phyloP scores from a whole-genome alignment of 2,888 invertebrate species.

The Meliscaeva auricollis region DNA sequence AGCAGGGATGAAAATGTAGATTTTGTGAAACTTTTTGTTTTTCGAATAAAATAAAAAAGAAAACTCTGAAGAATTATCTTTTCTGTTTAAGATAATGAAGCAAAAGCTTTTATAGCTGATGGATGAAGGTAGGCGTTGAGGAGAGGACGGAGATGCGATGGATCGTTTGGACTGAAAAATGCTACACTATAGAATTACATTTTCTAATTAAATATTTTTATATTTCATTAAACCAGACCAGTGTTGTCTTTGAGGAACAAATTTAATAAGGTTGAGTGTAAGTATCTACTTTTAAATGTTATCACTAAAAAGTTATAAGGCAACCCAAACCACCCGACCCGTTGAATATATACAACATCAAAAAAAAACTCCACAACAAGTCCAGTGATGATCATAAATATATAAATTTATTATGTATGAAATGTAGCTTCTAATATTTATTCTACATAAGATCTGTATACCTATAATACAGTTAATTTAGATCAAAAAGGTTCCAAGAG shows the following conservation, averaged over 20 bases:
- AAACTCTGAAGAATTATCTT: slow-evolving; percentile 15
- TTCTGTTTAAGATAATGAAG: slow-evolving; percentile 19
- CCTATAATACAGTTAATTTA: too few species aligned
- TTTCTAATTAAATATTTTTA: slow-evolving; percentile 44
- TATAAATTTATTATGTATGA: too few species aligned
- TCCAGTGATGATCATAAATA: too few species aligned
- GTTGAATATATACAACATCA: too few species aligned
- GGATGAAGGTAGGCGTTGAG: neutral
- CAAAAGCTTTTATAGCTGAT: slow-evolving; percentile 24
- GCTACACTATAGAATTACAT: slow-evolving; percentile 31
- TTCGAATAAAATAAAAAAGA: slow-evolving; percentile 5
- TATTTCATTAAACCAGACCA: neutral
- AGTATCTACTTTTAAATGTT: too few species aligned
- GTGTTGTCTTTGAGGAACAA: neutral
- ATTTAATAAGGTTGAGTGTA: too few species aligned
- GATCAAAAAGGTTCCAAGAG: too few species aligned
- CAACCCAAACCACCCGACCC: too few species aligned
- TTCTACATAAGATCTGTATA: too few species aligned
- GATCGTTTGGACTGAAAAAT: slow-evolving; percentile 17
- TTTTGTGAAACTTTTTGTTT: slow-evolving; percentile 32
- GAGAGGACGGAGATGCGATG: neutral
- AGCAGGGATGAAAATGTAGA: slow-evolving; percentile 62
- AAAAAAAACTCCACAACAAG: too few species aligned
- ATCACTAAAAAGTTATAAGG: too few species aligned
- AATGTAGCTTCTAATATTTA: too few species aligned